These are phyloP conservation scores for Ennomos quercinarius DNA, from an alignment of 2,888 invertebrate genomes.

Conservation along the genomic window DNA sequence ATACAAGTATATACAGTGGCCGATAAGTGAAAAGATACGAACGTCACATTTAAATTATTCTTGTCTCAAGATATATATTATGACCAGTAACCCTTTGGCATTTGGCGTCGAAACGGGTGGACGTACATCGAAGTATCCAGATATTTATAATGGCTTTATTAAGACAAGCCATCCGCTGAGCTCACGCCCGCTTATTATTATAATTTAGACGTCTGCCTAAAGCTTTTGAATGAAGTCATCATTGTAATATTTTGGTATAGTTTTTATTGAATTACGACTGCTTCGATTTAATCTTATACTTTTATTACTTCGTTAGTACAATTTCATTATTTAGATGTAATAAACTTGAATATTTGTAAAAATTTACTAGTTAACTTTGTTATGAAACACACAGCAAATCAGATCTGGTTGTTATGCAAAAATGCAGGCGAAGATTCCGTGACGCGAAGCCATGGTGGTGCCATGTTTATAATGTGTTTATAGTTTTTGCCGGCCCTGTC, in stretches of 20 bases:
- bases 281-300: constrained; percentile 5
- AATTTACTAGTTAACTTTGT: constrained; percentile 32
- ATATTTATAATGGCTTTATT: constrained; percentile 85
- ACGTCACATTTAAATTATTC: constrained; percentile 57
- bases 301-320: constrained; percentile 8
- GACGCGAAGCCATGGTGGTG: constrained; percentile 69
- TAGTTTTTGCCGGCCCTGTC: constrained; percentile 64
- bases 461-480: constrained; percentile 75
- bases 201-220: constrained; percentile 84
- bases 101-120: constrained; percentile 66
- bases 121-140: constrained; percentile 74
- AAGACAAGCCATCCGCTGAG: constrained; percentile 75
- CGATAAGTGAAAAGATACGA: constrained; percentile 50
- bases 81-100: constrained; percentile 71
- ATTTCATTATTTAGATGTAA: background rate
- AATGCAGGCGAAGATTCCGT: constrained; percentile 79
- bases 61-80: constrained; percentile 59
- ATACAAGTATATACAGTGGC: constrained; percentile 38
- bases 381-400: constrained; percentile 71
- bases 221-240: constrained; percentile 83
- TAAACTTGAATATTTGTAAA: constrained; percentile 2
- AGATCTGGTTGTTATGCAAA: constrained; percentile 77
- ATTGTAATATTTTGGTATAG: constrained; percentile 43
- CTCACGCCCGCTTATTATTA: constrained; percentile 84
- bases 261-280: constrained; percentile 37